phyloP scores from a whole-genome alignment of 2,113 vertebrate species.

The Corythornis cristatus region DNA sequence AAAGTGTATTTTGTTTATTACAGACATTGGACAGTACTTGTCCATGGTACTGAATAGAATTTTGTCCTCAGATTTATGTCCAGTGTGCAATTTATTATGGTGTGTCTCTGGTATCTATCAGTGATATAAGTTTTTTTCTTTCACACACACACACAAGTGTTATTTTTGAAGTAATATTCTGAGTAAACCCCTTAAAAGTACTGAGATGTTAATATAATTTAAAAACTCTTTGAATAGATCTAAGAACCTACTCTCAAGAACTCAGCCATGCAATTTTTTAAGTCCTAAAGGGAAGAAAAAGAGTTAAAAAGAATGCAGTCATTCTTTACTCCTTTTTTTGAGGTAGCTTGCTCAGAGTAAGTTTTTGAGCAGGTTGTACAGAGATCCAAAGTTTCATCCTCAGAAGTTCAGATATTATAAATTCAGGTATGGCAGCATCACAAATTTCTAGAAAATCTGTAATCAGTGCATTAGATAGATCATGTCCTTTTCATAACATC shows the following conservation, averaged over 20 bases:
- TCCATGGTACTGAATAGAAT: slow-evolving; percentile 65
- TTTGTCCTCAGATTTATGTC: neutral
- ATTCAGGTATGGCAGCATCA: neutral
- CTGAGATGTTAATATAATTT: neutral
- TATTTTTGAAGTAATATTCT: neutral
- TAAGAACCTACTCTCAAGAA: neutral
- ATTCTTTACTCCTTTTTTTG: neutral
- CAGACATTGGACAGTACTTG: neutral
- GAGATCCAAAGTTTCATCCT: neutral
- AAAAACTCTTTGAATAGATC: neutral
- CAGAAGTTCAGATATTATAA: neutral
- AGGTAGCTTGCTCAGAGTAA: neutral
- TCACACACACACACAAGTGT: neutral
- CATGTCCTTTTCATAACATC: neutral
- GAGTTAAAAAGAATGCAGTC: neutral
- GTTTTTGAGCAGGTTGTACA: neutral
- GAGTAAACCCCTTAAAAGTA: neutral
- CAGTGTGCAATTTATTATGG: neutral
- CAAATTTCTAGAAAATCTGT: neutral
- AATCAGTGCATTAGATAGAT: neutral
- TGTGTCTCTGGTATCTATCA: neutral
- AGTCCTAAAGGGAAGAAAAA: neutral
- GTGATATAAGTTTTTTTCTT: neutral
- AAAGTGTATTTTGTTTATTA: rapidly evolving
- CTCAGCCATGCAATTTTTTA: neutral